A percentile compares a stretch with the other conserved stretches of the same genome.
phyloP scores from a whole-genome alignment of 2,888 invertebrate genomes.

The Coronaproctus castanopsis region DNA sequence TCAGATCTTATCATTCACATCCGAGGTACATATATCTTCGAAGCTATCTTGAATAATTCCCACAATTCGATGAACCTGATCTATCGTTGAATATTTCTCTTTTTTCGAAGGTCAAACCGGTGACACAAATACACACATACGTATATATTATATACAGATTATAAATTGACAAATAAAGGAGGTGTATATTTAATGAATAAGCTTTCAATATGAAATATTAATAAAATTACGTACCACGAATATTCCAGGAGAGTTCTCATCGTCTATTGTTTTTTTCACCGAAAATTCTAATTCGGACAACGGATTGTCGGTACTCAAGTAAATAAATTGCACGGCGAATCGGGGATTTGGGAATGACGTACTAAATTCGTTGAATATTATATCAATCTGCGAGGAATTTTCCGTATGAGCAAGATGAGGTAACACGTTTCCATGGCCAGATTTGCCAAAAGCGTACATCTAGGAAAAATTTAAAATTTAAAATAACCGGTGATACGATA shows the following conservation, averaged over 20 bases:
- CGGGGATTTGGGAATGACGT: constrained; percentile 33
- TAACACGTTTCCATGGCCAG: constrained; percentile 31
- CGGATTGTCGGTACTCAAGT: constrained; percentile 31
- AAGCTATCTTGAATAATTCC: no score
- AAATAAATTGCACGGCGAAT: constrained; percentile 37
- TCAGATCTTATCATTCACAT: no score
- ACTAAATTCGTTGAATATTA: constrained; percentile 35
- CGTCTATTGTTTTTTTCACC: constrained; percentile 39
- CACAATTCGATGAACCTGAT: no score
- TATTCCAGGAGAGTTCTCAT: constrained; percentile 53
- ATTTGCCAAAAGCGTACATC: constrained; percentile 8
- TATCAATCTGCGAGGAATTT: constrained; percentile 41
- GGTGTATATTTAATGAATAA: background rate
- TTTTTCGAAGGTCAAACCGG: no score
- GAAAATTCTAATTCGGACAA: constrained; percentile 28
- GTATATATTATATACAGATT: no score
- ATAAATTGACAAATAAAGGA: background rate
- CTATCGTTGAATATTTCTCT: no score
- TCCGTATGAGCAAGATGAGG: constrained; percentile 45
- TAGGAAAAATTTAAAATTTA: constrained; percentile 2
- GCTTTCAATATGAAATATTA: background rate
- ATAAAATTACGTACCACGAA: constrained; percentile 34
- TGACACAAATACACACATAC: background rate
- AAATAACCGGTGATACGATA: background rate
- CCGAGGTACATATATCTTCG: no score